phyloP scores from a whole-genome alignment of 37 sponge, comb jelly and placozoan species.

The Halisarca cf. caerulea region DNA sequence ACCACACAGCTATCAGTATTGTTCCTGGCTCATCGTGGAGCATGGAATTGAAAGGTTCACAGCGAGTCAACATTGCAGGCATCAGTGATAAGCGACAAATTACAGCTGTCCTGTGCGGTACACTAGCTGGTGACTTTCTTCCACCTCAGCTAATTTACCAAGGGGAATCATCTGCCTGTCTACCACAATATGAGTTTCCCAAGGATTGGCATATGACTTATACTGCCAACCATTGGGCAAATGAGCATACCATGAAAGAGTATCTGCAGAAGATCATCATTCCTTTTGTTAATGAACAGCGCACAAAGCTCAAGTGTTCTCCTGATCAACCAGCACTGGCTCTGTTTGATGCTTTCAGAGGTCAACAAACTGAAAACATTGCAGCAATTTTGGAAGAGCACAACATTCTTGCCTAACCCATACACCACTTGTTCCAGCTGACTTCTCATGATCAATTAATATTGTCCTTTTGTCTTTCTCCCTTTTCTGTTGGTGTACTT shows the following conservation, averaged over 20 bases:
- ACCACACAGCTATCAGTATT: constrained; percentile 46
- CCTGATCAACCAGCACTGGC: constrained; percentile 46
- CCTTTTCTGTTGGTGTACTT: no score
- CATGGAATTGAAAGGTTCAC: constrained; percentile 40
- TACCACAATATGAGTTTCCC: constrained; percentile 29
- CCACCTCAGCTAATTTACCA: constrained; percentile 49
- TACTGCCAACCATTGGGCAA: constrained; percentile 41
- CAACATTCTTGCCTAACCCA: constrained; percentile 34
- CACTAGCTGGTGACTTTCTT: constrained; percentile 41
- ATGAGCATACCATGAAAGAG: constrained; percentile 33
- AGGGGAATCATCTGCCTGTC: constrained; percentile 36
- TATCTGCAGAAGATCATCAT: constrained; percentile 27
- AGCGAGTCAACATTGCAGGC: constrained; percentile 43
- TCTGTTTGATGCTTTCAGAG: constrained; percentile 41
- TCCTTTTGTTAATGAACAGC: constrained; percentile 27
- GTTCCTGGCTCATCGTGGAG: constrained; percentile 51
- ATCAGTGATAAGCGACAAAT: constrained; percentile 36
- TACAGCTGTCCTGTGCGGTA: constrained; percentile 41
- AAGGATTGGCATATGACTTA: constrained; percentile 39
- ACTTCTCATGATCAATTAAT: no score
- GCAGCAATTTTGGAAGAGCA: constrained; percentile 17
- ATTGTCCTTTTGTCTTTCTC: no score
- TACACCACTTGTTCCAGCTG: no score
- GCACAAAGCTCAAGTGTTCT: constrained; percentile 26
- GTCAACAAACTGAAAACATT: constrained; percentile 28